These are phyloP conservation scores for Trichopoda pennipes DNA, from an alignment of 2,888 invertebrate genomes.

Conservation along the genomic window DNA sequence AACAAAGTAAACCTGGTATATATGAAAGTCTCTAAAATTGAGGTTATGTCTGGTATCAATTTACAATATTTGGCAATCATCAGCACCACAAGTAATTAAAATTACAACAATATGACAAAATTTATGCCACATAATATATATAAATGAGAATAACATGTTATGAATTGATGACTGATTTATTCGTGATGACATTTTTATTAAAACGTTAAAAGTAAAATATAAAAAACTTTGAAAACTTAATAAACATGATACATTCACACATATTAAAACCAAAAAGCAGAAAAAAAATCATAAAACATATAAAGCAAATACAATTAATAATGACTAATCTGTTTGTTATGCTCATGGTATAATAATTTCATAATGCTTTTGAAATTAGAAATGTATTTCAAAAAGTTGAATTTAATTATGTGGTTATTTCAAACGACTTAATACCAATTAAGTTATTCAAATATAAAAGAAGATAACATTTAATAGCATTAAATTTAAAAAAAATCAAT, in stretches of 20 bases:
- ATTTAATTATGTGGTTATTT: too few species aligned
- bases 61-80: constrained; percentile 38
- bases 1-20: too few species aligned
- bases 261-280: neutral
- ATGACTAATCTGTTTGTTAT: too few species aligned
- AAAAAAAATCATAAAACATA: neutral
- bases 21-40: too few species aligned
- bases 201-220: constrained; percentile 7
- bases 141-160: constrained; percentile 11
- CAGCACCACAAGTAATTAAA: constrained; percentile 24
- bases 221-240: neutral
- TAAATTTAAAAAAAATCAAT: too few species aligned
- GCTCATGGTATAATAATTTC: too few species aligned
- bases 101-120: constrained; percentile 25
- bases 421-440: too few species aligned
- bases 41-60: neutral
- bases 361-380: too few species aligned
- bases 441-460: too few species aligned
- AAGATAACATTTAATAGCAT: too few species aligned
- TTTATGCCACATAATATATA: constrained; percentile 7
- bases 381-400: too few species aligned
- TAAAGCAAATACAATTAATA: too few species aligned
- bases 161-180: constrained; percentile 61
- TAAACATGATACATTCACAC: neutral
- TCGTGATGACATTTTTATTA: constrained; percentile 66